These are phyloP conservation scores for Caenorhabditis japonica DNA, from an alignment of 2,888 invertebrate genomes.

Conservation along the genomic window DNA sequence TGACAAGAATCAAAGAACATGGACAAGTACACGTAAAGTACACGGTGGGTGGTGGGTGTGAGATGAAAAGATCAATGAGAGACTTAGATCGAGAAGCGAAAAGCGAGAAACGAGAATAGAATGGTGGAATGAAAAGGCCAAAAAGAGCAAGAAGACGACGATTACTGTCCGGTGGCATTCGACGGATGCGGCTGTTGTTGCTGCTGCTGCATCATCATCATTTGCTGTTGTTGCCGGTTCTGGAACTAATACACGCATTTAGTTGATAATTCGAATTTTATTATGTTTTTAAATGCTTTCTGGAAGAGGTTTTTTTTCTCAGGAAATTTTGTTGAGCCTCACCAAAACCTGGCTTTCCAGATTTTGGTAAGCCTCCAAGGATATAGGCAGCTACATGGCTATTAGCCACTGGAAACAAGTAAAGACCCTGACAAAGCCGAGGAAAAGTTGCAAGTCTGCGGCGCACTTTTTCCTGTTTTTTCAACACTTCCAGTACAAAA, in stretches of 20 bases:
- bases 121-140: not conserved
- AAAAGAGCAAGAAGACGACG: not conserved
- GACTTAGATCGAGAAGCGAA: no score
- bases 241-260: slow-evolving; percentile 18
- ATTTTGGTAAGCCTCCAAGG: no score
- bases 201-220: slow-evolving; percentile 40
- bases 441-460: no score
- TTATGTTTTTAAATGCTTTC: not conserved
- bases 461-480: no score
- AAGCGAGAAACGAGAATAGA: slow-evolving; percentile 3
- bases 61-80: not conserved
- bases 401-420: no score
- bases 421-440: no score
- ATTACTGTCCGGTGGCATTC: slow-evolving; percentile 36
- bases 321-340: no score
- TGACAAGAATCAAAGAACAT: slow-evolving; percentile 19
- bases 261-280: not conserved
- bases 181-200: slow-evolving; percentile 34
- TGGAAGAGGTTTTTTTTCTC: no score
- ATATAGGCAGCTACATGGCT: no score
- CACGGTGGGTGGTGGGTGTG: not conserved
- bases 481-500: no score
- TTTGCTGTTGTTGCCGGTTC: slow-evolving; percentile 41
- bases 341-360: no score
- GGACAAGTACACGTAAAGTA: slow-evolving; percentile 5